Conservation (phyloP, 2,797 vertebrate genomes). For the Lacerta viridis region DNA sequence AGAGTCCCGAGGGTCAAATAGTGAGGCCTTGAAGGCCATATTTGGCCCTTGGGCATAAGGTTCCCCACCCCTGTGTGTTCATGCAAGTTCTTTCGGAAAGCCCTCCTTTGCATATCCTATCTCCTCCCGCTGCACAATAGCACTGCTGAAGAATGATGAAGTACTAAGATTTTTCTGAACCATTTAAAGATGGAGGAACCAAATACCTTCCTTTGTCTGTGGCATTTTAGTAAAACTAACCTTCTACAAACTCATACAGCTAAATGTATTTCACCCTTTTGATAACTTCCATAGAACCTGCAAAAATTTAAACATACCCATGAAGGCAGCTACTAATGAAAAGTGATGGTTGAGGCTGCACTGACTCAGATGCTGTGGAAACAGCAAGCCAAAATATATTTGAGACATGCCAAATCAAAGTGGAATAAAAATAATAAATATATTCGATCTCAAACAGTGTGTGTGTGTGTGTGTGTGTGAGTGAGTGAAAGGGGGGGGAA, state of each 20-base stretch:
- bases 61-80: no score
- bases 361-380: slow-evolving; percentile 46
- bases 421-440: slow-evolving; percentile 23
- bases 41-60: no score
- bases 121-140: no score
- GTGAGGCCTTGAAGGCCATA: no score
- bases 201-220: not conserved
- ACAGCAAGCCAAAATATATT: slow-evolving; percentile 44
- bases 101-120: no score
- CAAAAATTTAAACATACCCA: not conserved
- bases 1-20: no score
- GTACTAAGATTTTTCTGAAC: not conserved
- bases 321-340: slow-evolving; percentile 33
- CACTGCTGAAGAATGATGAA: no score
- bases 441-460: not conserved
- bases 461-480: not conserved
- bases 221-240: not conserved
- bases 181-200: not conserved
- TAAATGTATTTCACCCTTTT: slow-evolving; percentile 27
- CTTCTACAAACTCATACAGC: no score
- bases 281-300: slow-evolving; percentile 38
- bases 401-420: slow-evolving; percentile 40
- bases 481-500: not conserved
- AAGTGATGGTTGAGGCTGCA: slow-evolving; percentile 47
- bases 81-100: no score